Evolutionary conservation across 1,140 invertebrate genomes (phyloP).

Genomic region (Asobara japonica): DNA sequence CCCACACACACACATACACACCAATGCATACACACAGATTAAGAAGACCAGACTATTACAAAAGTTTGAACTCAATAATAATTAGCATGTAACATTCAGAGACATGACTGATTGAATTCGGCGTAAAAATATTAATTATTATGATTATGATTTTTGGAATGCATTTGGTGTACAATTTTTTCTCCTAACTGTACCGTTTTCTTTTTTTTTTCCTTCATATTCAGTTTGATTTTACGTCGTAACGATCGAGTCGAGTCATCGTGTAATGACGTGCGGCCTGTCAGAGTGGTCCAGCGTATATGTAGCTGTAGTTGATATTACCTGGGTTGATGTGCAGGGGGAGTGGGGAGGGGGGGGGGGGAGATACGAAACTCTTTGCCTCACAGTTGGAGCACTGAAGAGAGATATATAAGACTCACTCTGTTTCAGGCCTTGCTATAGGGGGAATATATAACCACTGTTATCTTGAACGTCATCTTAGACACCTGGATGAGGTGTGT

Average conservation of each 20-base stretch:
- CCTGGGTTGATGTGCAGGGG: constrained; percentile 24
- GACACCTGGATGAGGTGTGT: constrained; percentile 20
- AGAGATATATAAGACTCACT: constrained; percentile 3
- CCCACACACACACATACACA: too few relatives aligned
- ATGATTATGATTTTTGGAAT: background rate
- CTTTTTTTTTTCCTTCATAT: constrained; percentile 5
- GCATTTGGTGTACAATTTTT: background rate
- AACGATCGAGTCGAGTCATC: constrained; percentile 56
- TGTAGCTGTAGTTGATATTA: constrained; percentile 13
- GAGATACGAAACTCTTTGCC: background rate
- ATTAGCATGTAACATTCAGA: too few relatives aligned
- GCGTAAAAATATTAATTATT: too few relatives aligned
- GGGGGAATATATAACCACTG: constrained; percentile 13
- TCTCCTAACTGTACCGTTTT: background rate
- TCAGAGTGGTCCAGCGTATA: constrained; percentile 44
- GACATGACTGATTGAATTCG: too few relatives aligned
- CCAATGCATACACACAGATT: too few relatives aligned
- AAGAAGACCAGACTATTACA: too few relatives aligned
- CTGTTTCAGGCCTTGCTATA: background rate
- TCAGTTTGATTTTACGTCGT: background rate
- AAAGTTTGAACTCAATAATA: too few relatives aligned
- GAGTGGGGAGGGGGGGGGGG: background rate
- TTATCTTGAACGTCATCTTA: constrained; percentile 29
- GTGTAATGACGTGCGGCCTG: constrained; percentile 65
- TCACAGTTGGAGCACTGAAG: background rate